Conservation (phyloP, 1,140 invertebrate genomes). For the Gryon sp. region DNA sequence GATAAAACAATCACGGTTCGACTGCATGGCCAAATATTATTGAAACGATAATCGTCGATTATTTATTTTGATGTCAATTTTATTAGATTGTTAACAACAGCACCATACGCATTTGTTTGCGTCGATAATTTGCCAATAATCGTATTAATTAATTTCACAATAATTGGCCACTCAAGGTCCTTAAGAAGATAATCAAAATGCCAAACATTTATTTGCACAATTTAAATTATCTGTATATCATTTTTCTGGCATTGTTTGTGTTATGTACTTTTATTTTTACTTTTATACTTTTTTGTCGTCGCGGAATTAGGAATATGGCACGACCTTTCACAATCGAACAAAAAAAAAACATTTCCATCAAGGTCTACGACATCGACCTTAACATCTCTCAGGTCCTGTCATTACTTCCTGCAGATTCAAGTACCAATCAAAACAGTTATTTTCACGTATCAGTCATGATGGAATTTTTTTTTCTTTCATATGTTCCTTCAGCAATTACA, state of each 20-base stretch:
- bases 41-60: not conserved
- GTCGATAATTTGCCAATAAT: constrained; percentile 17
- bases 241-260: not conserved
- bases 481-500: constrained; percentile 10
- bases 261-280: too few species aligned
- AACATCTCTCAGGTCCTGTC: constrained; percentile 24
- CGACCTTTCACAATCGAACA: not conserved
- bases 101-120: constrained; percentile 17
- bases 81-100: constrained; percentile 3
- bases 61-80: constrained; percentile 4
- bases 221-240: constrained; percentile 12
- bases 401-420: constrained; percentile 39
- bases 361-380: constrained; percentile 63
- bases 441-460: not conserved
- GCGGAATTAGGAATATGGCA: constrained; percentile 14
- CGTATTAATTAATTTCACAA: constrained; percentile 25
- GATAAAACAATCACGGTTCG: too few species aligned
- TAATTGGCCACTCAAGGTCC: constrained; percentile 20
- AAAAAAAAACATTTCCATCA: constrained; percentile 35
- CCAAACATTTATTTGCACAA: constrained; percentile 7
- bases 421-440: constrained; percentile 25
- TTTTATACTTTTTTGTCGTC: too few species aligned
- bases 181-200: constrained; percentile 5
- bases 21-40: constrained; percentile 12
- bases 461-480: constrained; percentile 8